These are phyloP conservation scores for Apodemus agrarius DNA, from an alignment of 2,797 vertebrate species.

Conservation along the genomic window DNA sequence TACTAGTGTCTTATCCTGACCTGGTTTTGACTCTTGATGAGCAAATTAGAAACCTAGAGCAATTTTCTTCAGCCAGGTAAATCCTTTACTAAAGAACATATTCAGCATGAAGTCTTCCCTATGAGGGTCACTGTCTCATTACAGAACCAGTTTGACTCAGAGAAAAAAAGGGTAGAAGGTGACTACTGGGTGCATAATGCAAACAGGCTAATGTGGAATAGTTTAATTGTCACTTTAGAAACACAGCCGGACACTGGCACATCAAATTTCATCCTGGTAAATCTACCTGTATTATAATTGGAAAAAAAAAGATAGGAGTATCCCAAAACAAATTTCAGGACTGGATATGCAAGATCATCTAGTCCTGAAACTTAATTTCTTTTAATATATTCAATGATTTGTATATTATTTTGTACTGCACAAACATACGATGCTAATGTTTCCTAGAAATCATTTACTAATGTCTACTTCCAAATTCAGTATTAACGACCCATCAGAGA, in stretches of 20 bases:
- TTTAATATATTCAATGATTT: background rate
- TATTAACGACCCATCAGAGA: background rate
- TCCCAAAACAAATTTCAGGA: background rate
- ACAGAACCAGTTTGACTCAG: conserved; percentile 37
- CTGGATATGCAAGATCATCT: background rate
- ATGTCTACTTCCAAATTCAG: background rate
- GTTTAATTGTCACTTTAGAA: conserved; percentile 54
- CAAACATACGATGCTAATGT: background rate
- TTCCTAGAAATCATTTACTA: background rate
- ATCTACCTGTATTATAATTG: background rate
- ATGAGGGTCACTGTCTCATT: conserved; percentile 47
- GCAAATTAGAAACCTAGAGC: background rate
- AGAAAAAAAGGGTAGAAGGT: background rate
- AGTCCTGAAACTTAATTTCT: background rate
- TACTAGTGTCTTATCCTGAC: background rate
- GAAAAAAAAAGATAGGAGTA: background rate
- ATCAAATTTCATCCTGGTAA: background rate
- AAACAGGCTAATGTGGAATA: conserved; percentile 34
- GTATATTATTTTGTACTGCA: background rate
- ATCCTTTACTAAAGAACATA: conserved; percentile 15
- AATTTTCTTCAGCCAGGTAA: conserved; percentile 7
- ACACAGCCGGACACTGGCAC: background rate
- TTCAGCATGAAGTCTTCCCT: background rate
- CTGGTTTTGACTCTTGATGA: background rate
- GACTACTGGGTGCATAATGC: background rate